phyloP scores from a whole-genome alignment of 2,113 vertebrate species.

The Vimba vimba region DNA sequence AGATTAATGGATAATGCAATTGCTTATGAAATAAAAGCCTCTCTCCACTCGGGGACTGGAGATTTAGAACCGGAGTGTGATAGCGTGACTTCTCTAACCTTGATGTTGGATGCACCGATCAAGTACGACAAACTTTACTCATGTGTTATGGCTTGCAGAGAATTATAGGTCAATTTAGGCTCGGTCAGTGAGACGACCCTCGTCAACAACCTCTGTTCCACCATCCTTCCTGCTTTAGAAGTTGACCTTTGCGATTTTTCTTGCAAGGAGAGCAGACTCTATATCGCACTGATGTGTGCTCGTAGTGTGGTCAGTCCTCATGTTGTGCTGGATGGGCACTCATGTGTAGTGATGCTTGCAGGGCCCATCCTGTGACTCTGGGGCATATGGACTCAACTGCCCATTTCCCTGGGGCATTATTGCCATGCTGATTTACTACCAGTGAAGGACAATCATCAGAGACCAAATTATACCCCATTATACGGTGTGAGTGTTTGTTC shows the following conservation, averaged over 20 bases:
- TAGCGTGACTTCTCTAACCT: conserved; percentile 53
- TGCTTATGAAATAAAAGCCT: conserved; percentile 42
- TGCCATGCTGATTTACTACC: conserved; percentile 57
- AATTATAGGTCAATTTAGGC: conserved; percentile 59
- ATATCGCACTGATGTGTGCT: conserved; percentile 48
- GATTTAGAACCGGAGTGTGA: conserved; percentile 19
- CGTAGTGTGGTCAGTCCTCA: conserved; percentile 61
- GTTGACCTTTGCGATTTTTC: conserved; percentile 59
- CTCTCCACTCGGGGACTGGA: not conserved
- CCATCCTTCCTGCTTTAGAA: conserved; percentile 32
- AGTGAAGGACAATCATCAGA: conserved; percentile 60
- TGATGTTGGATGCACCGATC: conserved; percentile 45
- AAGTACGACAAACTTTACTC: conserved; percentile 43
- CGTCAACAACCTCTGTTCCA: conserved; percentile 52
- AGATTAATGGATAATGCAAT: conserved; percentile 29
- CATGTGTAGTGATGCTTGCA: conserved; percentile 57
- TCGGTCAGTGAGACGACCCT: conserved; percentile 47
- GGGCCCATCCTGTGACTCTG: conserved; percentile 54
- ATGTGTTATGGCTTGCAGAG: conserved; percentile 48
- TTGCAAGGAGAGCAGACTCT: conserved; percentile 49
- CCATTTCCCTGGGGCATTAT: conserved; percentile 54
- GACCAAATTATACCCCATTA: conserved; percentile 44
- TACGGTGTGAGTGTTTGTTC: conserved; percentile 30
- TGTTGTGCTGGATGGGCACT: conserved; percentile 40
- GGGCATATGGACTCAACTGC: conserved; percentile 53